phyloP scores from a whole-genome alignment of 2,888 invertebrate species.

The Colostygia pectinataria region DNA sequence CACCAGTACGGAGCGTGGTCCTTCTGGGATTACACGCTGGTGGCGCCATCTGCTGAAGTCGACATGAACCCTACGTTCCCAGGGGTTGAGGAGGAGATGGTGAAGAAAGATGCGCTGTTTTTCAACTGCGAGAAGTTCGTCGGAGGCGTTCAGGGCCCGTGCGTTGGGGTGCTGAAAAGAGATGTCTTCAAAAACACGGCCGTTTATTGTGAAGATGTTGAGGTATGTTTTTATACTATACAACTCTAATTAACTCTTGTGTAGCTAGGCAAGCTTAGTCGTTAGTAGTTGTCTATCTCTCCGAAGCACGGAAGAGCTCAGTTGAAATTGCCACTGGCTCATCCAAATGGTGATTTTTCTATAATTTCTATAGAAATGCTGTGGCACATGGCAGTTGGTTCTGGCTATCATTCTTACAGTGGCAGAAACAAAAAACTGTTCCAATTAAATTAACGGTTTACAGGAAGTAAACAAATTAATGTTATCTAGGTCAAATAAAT shows the following conservation, averaged over 20 bases:
- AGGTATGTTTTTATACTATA: no score
- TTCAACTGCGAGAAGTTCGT: constrained; percentile 95
- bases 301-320: no score
- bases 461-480: constrained; percentile 27
- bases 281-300: no score
- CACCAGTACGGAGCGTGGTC: constrained; percentile 92
- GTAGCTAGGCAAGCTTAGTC: no score
- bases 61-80: constrained; percentile 91
- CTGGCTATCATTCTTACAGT: no score
- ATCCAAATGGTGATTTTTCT: no score
- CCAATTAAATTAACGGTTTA: constrained; percentile 7
- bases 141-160: constrained; percentile 94
- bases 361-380: no score
- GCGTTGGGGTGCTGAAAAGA: constrained; percentile 81
- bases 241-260: no score
- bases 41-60: constrained; percentile 90
- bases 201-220: constrained; percentile 67
- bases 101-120: constrained; percentile 94
- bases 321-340: no score
- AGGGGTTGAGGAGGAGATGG: constrained; percentile 87
- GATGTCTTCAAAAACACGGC: constrained; percentile 72
- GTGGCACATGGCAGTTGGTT: no score
- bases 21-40: constrained; percentile 95
- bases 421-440: no score
- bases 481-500: constrained; percentile 28